Evolutionary conservation across 2,113 vertebrate genomes (phyloP), one percentile per base, ranked within the genome.

Genomic region (Ascaphus truei): DNA sequence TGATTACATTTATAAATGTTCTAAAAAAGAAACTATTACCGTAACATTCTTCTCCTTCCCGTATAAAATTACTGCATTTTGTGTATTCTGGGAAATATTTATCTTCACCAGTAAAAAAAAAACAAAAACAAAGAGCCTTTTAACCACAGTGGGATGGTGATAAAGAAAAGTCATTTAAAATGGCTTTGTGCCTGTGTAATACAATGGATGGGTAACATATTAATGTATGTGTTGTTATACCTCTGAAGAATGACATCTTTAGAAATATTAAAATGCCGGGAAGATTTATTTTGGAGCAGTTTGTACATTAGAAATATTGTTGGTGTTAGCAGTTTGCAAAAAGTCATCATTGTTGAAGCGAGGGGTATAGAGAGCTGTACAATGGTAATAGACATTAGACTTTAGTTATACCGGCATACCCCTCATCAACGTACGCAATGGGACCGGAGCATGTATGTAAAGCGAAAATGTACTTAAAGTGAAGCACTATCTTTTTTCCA

Each of bases 81-180:
- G 43, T 60, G 27, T 69, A 51, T 69, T 60, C 66, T 39, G 66
- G 66, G 66, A 69, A 69, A 60, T 69, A 69, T 60, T 69, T 60
- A 69, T 69, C 55, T 48, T 66, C 34, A 13, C 7, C 53, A 23
- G 10, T 51, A 34, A 50, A 47, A 67, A 65, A 57, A 57, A 47
- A 11, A 43, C 9, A 67, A 8, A 67, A 64, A 64, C 34, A 41
- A 63, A 25, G 16, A 69, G 26, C 55, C 47, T 69, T 37, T 43
- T 36, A 51, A 20, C n/a, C 23, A 47, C 33, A 51, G 34, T 43
- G 11, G 18, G 52, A 30, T 57, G 7, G 16, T 16, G 22, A 57
- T 57, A 57, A 22, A 57, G 30, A 34, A 57, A 57, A 57, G 34
- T 5, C 29, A 31, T 20, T 57, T 57, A 33, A 45, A 25, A 57